Evolutionary conservation across 2,113 vertebrate genomes (phyloP).

Genomic region (Otocyon megalotis): DNA sequence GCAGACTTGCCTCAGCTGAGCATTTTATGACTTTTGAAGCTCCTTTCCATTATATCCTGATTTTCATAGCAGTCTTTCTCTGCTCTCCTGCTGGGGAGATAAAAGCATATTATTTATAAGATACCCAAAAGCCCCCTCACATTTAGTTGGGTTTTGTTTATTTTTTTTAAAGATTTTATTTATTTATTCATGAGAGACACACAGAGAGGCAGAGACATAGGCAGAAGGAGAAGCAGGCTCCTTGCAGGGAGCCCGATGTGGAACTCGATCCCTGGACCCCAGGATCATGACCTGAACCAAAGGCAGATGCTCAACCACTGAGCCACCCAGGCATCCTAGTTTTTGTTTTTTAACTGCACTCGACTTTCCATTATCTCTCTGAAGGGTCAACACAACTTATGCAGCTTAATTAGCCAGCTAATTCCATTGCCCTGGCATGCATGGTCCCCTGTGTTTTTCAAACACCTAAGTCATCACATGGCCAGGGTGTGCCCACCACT

Average conservation of each 20-base stretch:
- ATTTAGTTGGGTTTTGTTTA: background rate
- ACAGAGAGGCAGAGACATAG: too few species aligned
- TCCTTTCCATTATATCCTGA: background rate
- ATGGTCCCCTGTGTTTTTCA: background rate
- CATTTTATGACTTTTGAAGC: background rate
- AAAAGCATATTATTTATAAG: background rate
- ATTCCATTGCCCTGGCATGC: background rate
- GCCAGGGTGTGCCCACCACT: background rate
- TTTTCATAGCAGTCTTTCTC: background rate
- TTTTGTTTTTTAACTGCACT: background rate
- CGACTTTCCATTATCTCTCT: conserved; percentile 1
- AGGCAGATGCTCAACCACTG: too few species aligned
- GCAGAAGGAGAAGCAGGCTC: too few species aligned
- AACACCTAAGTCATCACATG: background rate
- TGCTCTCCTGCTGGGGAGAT: background rate
- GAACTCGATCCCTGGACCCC: too few species aligned
- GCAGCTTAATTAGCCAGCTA: background rate
- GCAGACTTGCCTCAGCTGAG: background rate
- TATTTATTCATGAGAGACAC: too few species aligned
- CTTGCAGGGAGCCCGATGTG: too few species aligned
- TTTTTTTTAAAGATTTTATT: too few species aligned
- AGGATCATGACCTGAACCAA: too few species aligned
- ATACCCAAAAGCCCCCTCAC: background rate
- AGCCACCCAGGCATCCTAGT: background rate
- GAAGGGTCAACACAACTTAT: background rate